A percentile compares a stretch with the other conserved stretches of the same genome.
These are phyloP conservation scores for Neodiprion virginianus DNA, from an alignment of 1,140 invertebrate species.

Conservation along the genomic window DNA sequence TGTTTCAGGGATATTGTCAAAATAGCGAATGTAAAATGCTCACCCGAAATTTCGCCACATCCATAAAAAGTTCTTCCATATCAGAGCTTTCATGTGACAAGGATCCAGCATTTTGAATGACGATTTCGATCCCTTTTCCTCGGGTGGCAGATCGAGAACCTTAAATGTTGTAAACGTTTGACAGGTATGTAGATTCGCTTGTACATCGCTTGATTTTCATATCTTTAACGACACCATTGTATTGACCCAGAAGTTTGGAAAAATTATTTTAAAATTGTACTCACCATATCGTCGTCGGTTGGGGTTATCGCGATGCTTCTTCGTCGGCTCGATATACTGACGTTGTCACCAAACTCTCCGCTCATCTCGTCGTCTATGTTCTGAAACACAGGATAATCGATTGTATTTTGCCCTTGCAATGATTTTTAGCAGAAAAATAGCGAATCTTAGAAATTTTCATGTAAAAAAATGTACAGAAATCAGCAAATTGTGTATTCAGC, in stretches of 20 bases:
- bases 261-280: constrained; percentile 12
- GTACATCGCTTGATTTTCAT: constrained; percentile 12
- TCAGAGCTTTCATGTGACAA: constrained; percentile 81
- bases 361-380: constrained; percentile 80
- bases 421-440: not conserved
- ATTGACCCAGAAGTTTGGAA: too few relatives aligned
- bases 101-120: constrained; percentile 71
- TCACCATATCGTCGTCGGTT: constrained; percentile 49
- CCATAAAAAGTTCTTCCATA: constrained; percentile 91
- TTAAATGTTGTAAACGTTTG: constrained; percentile 16
- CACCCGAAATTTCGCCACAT: constrained; percentile 92
- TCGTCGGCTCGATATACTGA: constrained; percentile 74
- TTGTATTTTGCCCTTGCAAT: not conserved
- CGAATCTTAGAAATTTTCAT: not conserved
- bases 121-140: constrained; percentile 41
- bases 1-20: not conserved
- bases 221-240: constrained; percentile 10
- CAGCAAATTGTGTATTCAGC: constrained; percentile 3
- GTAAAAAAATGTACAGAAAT: constrained; percentile 8
- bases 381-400: constrained; percentile 39
- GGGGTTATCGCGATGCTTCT: constrained; percentile 63
- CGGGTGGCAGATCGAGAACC: constrained; percentile 50
- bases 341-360: constrained; percentile 85
- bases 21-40: constrained; percentile 38
- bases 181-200: not conserved